Base-by-base conservation (phyloP, 1,140 invertebrate genomes). In the Caenorhabditis remanei region DNA sequence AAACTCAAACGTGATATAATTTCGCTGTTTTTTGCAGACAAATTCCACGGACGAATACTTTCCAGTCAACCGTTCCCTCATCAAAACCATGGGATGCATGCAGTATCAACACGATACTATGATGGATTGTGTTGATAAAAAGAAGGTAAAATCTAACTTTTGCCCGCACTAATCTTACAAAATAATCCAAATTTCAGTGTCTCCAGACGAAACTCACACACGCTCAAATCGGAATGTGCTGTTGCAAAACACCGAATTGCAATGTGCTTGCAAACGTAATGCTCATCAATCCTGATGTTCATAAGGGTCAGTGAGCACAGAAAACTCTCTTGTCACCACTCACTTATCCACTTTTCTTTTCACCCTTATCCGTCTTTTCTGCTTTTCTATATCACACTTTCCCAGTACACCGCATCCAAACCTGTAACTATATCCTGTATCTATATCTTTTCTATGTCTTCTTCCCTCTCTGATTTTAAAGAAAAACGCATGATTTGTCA, bases 291-390 rank as follows among this genome's bases (percentile, higher is more conserved):
- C 71, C 71, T 11, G 24, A 63, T 32, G n/a, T 50, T 24, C 3
- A 53, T 4, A 79, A 79, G 71, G 71, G 71, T 79, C 43, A 79
- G 46, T 79, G n/a, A 79, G 71, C 43, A 46, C 40, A 58, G n/a
- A 58, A 58, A 32, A 21, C 40, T 65, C 61, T 16, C 13, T 65
- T 40, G 13, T 13, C 21, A 65, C 32, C 21, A 65, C 61, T 24
- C 9, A 13, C 32, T 65, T 65, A 40, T 9, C n/a, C 56, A n/a
- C n/a, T 58, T 58, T 21, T 58, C n/a, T 11, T 53, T 11, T 53
- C 32, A 32, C 32, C 32, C 32, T 32, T 32, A 32, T 32, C 32
- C 32, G 32, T 32, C 32, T 32, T 32, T 32, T 32, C 32, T 32
- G 32, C 32, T 32, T 32, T 32, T 32, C 32, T 32, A 1, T 32